Conservation (phyloP, 2,888 invertebrate species). For the Smittia aterrima region DNA sequence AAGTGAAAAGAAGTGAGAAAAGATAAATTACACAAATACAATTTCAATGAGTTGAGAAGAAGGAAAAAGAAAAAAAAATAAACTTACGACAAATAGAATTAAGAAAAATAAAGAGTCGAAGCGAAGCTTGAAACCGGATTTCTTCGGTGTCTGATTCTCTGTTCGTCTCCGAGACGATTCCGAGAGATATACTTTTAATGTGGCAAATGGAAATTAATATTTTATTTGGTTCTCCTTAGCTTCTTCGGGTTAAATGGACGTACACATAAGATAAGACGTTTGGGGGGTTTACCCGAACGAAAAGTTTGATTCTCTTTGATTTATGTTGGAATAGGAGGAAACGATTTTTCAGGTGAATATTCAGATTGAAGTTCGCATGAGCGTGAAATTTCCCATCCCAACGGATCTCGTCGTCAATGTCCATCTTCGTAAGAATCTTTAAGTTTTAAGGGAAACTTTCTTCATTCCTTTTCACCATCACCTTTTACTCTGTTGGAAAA, state of each 20-base stretch:
- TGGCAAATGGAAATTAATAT: slow-evolving; percentile 11
- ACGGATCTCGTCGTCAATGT: too few relatives aligned
- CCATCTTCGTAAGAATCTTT: too few relatives aligned
- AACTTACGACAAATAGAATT: slow-evolving; percentile 34
- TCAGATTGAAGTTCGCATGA: too few relatives aligned
- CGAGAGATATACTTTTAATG: background rate
- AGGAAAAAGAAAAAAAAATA: slow-evolving; percentile 1
- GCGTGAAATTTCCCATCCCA: too few relatives aligned
- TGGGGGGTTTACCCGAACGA: too few relatives aligned
- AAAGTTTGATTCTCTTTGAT: too few relatives aligned
- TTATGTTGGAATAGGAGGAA: too few relatives aligned
- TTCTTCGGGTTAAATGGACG: background rate
- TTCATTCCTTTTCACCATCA: background rate
- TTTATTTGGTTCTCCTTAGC: background rate
- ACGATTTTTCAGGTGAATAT: too few relatives aligned
- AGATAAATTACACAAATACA: slow-evolving; percentile 38
- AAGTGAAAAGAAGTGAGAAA: slow-evolving; percentile 33
- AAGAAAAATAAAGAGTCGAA: slow-evolving; percentile 25
- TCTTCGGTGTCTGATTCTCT: slow-evolving; percentile 7
- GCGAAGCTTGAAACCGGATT: slow-evolving; percentile 29
- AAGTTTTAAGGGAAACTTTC: too few relatives aligned
- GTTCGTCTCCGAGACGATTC: background rate
- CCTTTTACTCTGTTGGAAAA: too few relatives aligned
- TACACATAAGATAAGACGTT: background rate
- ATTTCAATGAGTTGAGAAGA: background rate